These are phyloP conservation scores for Oxyura jamaicensis DNA, from an alignment of 2,113 vertebrate species.

Conservation along the genomic window DNA sequence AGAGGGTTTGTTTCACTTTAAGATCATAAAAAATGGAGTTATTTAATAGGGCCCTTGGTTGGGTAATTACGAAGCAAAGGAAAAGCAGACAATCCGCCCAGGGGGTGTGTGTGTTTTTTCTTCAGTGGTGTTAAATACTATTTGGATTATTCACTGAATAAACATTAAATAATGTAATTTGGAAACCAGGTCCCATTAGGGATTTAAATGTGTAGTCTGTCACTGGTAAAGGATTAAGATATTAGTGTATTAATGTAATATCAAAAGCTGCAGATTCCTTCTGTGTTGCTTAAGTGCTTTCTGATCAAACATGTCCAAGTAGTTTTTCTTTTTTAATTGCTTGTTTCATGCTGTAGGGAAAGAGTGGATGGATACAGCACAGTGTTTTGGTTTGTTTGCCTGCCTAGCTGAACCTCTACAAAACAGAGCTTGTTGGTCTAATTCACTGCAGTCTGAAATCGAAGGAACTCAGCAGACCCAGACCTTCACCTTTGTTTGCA, in stretches of 20 bases:
- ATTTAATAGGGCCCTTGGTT: constrained; percentile 71
- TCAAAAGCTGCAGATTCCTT: constrained; percentile 72
- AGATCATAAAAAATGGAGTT: constrained; percentile 60
- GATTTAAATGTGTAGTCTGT: constrained; percentile 72
- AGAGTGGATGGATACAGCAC: background rate
- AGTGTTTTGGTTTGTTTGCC: background rate
- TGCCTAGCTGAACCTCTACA: background rate
- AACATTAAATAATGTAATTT: constrained; percentile 85
- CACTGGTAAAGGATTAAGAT: constrained; percentile 78
- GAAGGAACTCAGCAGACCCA: background rate
- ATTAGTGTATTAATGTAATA: constrained; percentile 77
- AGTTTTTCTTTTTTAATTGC: constrained; percentile 27
- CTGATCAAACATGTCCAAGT: constrained; percentile 50
- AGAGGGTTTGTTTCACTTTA: constrained; percentile 59
- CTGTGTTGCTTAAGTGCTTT: constrained; percentile 57
- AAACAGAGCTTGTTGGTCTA: background rate
- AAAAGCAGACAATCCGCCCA: constrained; percentile 64
- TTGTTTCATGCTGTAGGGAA: constrained; percentile 13
- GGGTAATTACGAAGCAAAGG: constrained; percentile 64
- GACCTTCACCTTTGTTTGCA: background rate
- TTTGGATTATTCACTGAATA: constrained; percentile 80
- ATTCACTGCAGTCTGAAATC: rapidly evolving
- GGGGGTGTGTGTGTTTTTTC: constrained; percentile 51
- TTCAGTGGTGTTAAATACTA: constrained; percentile 76
- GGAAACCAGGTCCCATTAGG: constrained; percentile 75